Conservation (phyloP, 2,113 vertebrate genomes). For the Orthonyx spaldingii region DNA sequence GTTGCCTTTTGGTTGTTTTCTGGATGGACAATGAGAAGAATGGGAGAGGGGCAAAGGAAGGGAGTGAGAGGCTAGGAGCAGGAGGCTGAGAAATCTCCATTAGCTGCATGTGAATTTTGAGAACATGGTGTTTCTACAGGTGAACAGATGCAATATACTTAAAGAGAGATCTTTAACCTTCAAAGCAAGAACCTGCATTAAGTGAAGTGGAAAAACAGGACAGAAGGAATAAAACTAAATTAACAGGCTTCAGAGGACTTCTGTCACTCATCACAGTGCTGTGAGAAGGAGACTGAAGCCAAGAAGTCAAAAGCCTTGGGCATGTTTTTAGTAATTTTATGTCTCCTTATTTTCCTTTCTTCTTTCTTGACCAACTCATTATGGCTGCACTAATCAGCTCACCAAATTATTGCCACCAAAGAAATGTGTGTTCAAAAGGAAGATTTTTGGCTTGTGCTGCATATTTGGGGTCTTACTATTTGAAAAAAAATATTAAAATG, state of each 20-base stretch:
- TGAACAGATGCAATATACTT: constrained; percentile 1
- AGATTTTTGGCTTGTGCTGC: not conserved
- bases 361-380: not conserved
- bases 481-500: not conserved
- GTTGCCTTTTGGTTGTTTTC: not conserved
- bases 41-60: not conserved
- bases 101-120: not conserved
- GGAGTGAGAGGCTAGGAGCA: not conserved
- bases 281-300: not conserved
- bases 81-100: not conserved
- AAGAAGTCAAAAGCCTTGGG: constrained; percentile 4
- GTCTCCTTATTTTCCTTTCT: not conserved
- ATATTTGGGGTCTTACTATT: not conserved
- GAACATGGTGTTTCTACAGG: not conserved
- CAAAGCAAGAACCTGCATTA: not conserved
- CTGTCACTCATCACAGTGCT: constrained; percentile 7
- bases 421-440: not conserved
- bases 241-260: constrained; percentile 1
- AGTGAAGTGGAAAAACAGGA: constrained; percentile 20
- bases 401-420: not conserved
- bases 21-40: not conserved
- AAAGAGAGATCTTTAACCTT: constrained; percentile 48
- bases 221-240: constrained; percentile 21
- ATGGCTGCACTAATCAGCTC: not conserved
- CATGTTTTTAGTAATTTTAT: not conserved